These are phyloP conservation scores for Perca schrenkii DNA, from an alignment of 2,113 vertebrate genomes.

Conservation along the genomic window DNA sequence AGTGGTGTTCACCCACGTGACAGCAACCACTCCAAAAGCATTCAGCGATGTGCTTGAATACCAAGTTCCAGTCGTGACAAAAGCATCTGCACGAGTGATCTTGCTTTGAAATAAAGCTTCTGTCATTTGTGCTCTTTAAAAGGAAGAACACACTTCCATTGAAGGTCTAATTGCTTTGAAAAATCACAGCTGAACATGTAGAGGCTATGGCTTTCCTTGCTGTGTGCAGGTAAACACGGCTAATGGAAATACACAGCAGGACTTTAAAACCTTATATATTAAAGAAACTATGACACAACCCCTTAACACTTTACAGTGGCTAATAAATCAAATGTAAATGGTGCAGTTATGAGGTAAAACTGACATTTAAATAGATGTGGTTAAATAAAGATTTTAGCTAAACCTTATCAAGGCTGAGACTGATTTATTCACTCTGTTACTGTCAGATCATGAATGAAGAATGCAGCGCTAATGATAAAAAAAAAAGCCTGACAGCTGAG, in stretches of 20 bases:
- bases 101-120: slow-evolving; percentile 28
- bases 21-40: slow-evolving; percentile 10
- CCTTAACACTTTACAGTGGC: slow-evolving; percentile 1
- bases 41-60: slow-evolving; percentile 13
- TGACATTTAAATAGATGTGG: slow-evolving; percentile 16
- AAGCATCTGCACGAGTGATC: slow-evolving; percentile 6
- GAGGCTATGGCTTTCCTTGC: slow-evolving; percentile 19
- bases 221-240: slow-evolving; percentile 50
- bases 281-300: slow-evolving; percentile 30
- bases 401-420: background rate
- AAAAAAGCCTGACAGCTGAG: background rate
- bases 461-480: background rate
- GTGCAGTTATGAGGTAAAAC: background rate
- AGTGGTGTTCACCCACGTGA: slow-evolving; percentile 26
- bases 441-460: background rate
- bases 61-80: background rate
- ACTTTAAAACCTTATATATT: slow-evolving; percentile 36
- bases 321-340: slow-evolving; percentile 30
- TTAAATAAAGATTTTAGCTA: background rate
- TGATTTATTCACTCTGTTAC: background rate
- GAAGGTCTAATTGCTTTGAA: slow-evolving; percentile 55
- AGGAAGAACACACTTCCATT: slow-evolving; percentile 16
- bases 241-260: slow-evolving; percentile 59
- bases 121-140: slow-evolving; percentile 14
- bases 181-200: slow-evolving; percentile 38